A percentile compares a stretch with the other conserved stretches of the same genome.
Conservation (phyloP, 2,113 vertebrate genomes). For the Melanostigma gelatinosum region DNA sequence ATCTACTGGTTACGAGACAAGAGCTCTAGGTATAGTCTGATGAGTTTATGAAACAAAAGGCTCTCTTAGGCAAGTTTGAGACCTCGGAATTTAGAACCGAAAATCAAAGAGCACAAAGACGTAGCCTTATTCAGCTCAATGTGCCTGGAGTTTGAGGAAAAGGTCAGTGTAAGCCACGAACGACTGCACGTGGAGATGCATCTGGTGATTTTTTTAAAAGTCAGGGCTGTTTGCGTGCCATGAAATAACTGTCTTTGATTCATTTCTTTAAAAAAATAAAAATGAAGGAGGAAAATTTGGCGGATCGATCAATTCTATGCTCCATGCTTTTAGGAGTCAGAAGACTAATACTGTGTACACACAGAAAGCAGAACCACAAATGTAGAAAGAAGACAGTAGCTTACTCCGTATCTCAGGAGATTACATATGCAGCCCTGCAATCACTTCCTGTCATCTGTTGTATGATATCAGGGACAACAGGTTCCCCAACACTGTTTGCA, state of each 20-base stretch:
- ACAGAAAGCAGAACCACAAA: constrained; percentile 43
- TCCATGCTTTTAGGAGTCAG: neutral
- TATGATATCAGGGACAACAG: neutral
- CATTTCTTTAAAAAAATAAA: neutral
- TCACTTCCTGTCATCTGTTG: neutral
- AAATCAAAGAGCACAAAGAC: constrained; percentile 77
- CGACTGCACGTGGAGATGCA: constrained; percentile 72
- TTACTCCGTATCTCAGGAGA: neutral
- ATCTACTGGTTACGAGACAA: constrained; percentile 31
- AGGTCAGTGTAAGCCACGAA: constrained; percentile 78
- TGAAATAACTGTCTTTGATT: constrained; percentile 36
- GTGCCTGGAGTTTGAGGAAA: constrained; percentile 75
- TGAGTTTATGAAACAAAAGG: constrained; percentile 69
- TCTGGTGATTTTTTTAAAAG: constrained; percentile 81
- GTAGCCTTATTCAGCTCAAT: constrained; percentile 67
- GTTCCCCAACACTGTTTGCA: neutral
- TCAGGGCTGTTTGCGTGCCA: constrained; percentile 49
- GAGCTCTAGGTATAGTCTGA: constrained; percentile 54
- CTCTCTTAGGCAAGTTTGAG: constrained; percentile 65
- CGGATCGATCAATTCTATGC: neutral
- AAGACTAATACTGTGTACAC: neutral
- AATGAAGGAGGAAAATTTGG: constrained; percentile 1
- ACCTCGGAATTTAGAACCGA: constrained; percentile 41
- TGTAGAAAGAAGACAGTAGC: neutral
- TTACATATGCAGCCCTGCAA: neutral